phyloP scores from a whole-genome alignment of 1,140 invertebrate species.

The Sipha flava region DNA sequence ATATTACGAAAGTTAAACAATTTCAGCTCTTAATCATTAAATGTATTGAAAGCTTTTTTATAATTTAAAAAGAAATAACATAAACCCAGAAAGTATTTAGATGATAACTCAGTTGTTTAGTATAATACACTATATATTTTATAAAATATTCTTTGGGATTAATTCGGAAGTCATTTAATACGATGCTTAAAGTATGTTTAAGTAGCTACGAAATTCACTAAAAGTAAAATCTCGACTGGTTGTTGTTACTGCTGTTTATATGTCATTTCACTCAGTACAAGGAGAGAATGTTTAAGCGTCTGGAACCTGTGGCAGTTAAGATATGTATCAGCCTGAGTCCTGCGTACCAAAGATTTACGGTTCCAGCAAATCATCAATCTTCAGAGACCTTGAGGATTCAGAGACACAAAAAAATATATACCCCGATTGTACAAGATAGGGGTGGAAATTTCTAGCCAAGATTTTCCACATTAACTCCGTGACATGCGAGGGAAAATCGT shows the following conservation, averaged over 20 bases:
- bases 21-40: too few species aligned
- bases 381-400: not conserved
- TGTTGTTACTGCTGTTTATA: not conserved
- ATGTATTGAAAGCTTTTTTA: too few species aligned
- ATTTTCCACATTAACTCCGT: not conserved
- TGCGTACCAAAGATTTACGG: not conserved
- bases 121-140: too few species aligned
- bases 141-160: not conserved
- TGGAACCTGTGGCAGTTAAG: not conserved
- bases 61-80: too few species aligned
- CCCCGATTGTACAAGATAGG: not conserved
- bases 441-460: not conserved
- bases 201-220: not conserved
- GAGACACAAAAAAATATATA: not conserved
- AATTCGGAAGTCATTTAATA: not conserved
- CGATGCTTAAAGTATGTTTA: not conserved
- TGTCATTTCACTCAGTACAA: not conserved
- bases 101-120: too few species aligned
- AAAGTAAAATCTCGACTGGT: too few species aligned
- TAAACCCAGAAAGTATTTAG: too few species aligned
- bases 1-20: too few species aligned
- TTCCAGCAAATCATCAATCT: conserved; percentile 1
- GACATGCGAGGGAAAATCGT: not conserved
- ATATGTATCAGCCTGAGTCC: not conserved
- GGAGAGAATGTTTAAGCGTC: not conserved